Evolutionary conservation across 2,888 invertebrate species (phyloP).

Genomic region (Bembecia ichneumoniformis): DNA sequence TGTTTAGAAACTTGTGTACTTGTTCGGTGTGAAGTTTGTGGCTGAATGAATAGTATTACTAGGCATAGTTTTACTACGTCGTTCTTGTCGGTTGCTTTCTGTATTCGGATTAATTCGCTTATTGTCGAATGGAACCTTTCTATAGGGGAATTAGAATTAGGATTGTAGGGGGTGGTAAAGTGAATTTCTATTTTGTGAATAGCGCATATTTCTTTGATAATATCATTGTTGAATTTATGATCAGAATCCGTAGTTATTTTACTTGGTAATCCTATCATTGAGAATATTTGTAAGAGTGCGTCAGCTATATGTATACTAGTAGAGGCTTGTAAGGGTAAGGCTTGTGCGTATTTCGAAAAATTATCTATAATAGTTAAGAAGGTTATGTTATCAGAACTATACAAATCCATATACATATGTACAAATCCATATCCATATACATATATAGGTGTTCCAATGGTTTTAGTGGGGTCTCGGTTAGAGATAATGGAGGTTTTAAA

Average conservation of each 20-base stretch:
- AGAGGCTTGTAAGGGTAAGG: not conserved
- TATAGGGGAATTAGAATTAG: not conserved
- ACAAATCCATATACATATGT: too few relatives aligned
- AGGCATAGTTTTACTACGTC: not conserved
- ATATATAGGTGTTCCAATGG: not conserved
- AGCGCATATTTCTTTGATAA: not conserved
- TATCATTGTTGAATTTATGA: not conserved
- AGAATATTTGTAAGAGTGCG: constrained; percentile 2
- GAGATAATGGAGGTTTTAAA: too few relatives aligned
- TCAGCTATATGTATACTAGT: constrained; percentile 3
- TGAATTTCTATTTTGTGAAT: not conserved
- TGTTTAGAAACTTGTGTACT: too few relatives aligned
- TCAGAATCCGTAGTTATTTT: constrained; percentile 4
- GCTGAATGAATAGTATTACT: not conserved
- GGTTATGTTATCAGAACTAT: too few relatives aligned
- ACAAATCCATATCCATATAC: too few relatives aligned
- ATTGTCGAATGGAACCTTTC: not conserved
- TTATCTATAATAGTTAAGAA: too few relatives aligned
- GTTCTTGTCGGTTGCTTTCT: not conserved
- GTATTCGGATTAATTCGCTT: not conserved
- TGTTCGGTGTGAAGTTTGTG: not conserved
- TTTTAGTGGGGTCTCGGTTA: too few relatives aligned
- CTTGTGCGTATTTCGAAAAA: too few relatives aligned
- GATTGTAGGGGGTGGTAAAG: not conserved
- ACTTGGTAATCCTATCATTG: constrained; percentile 2